Base-by-base conservation (phyloP, 2,888 invertebrate species). In the Stenotaenia linearis region DNA sequence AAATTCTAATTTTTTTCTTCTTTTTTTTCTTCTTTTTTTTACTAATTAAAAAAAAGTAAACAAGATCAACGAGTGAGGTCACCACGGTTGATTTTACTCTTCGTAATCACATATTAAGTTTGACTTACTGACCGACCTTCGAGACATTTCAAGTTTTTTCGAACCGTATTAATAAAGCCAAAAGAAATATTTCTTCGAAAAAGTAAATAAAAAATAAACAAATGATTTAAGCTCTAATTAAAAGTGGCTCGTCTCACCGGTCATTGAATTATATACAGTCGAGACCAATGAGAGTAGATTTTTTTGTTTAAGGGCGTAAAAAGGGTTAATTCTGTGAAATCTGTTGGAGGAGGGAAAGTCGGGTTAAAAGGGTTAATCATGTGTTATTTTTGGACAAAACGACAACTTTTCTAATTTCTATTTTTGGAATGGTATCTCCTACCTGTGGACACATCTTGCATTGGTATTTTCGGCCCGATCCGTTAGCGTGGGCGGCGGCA, bases 381-480 rank as follows among this genome's bases (percentile, higher is more conserved):
- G 69, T 23, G 69, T 69, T 28, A 28, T 69, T 25, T 10, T 28
- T 28, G 23, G 69, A 69, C 69, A 69, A 28, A 69, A 25, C 9
- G 25, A 25, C 3, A 23, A 69, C 23, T 69, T 23, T 69, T 69
- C 69, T 69, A 69, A 69, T 28, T 69, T 28, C 69, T 69, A 69
- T 80, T 45, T 80, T 77, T 69, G 28, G 69, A 28, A 69, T 9
- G 9, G 69, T 12, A 15, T 69, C 69, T 69, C 69, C 69, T 88
- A 97, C 96, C 95, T 97, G 95, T 82, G 96, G 95, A 86, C 96
- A 96, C 96, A 96, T 96, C 89, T 96, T 96, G 91, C 96, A 96
- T 87, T 95, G 95, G 88, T 96, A 96, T 88, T 96, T 96, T 86
- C 96, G 88, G 80, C 89, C 89, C 75, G 85, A 84, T 69, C 84